phyloP scores from a whole-genome alignment of 2,113 vertebrate genomes.

The Semnopithecus entellus region DNA sequence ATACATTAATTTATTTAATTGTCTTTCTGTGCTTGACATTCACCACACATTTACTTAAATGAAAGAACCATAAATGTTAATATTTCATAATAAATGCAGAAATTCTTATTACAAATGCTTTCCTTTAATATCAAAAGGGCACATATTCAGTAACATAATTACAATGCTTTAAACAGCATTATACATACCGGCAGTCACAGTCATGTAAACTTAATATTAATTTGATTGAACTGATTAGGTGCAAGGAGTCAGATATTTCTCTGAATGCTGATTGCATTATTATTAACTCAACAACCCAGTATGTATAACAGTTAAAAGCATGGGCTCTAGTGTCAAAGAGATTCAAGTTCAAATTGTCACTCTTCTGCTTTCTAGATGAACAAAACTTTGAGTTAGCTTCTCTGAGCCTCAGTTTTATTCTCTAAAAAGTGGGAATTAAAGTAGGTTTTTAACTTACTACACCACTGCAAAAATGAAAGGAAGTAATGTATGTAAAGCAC shows the following conservation, averaged over 20 bases:
- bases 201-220: slow-evolving; percentile 39
- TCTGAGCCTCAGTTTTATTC: neutral
- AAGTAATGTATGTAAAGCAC: neutral
- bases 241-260: slow-evolving; percentile 5
- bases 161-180: neutral
- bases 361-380: neutral
- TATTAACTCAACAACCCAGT: neutral
- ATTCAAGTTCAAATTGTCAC: neutral
- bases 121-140: neutral
- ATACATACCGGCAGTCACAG: neutral
- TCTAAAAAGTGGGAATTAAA: neutral
- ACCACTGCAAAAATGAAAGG: neutral
- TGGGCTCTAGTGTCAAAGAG: neutral
- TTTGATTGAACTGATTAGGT: slow-evolving; percentile 4
- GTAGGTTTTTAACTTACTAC: neutral
- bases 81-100: slow-evolving; percentile 41
- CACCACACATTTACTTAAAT: slow-evolving; percentile 43
- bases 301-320: neutral
- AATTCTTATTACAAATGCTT: slow-evolving; percentile 11
- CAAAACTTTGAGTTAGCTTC: neutral
- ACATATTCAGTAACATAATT: slow-evolving; percentile 16
- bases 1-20: slow-evolving; percentile 14
- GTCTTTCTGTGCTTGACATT: slow-evolving; percentile 35
- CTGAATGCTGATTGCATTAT: slow-evolving; percentile 1
- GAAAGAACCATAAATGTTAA: slow-evolving; percentile 52